phyloP scores from a whole-genome alignment of 1,140 invertebrate genomes.

The Lycorma delicatula region DNA sequence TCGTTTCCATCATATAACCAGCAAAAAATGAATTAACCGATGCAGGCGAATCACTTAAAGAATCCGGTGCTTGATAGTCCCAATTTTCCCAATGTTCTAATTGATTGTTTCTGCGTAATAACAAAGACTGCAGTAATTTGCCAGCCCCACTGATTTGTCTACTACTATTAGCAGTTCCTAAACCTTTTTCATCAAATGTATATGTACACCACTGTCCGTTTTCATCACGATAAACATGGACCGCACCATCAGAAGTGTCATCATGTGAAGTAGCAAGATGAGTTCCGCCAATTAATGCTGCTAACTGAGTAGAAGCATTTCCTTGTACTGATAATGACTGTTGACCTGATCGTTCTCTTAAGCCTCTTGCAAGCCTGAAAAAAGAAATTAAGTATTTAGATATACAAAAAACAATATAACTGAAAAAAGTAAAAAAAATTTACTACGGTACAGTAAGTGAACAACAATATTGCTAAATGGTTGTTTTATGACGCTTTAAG shows the following conservation, averaged over 20 bases:
- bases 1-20: constrained; percentile 16
- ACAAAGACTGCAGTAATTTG: constrained; percentile 24
- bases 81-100: constrained; percentile 36
- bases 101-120: constrained; percentile 37
- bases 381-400: background rate
- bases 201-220: constrained; percentile 69
- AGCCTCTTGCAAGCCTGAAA: constrained; percentile 6
- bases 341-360: background rate
- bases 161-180: constrained; percentile 21
- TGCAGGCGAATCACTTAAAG: constrained; percentile 44
- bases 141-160: constrained; percentile 17
- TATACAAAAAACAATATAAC: too few species aligned
- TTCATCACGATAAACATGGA: constrained; percentile 74
- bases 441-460: background rate
- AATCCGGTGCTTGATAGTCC: constrained; percentile 36
- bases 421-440: background rate
- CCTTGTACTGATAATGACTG: background rate
- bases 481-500: too few species aligned
- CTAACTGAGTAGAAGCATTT: constrained; percentile 9
- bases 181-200: constrained; percentile 73
- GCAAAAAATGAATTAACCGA: constrained; percentile 52
- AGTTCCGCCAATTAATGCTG: constrained; percentile 15
- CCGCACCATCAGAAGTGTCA: constrained; percentile 77
- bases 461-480: too few species aligned
- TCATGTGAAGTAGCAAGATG: constrained; percentile 78